phyloP scores from a whole-genome alignment of 2,888 invertebrate species.

The Bellardia bayeri region DNA sequence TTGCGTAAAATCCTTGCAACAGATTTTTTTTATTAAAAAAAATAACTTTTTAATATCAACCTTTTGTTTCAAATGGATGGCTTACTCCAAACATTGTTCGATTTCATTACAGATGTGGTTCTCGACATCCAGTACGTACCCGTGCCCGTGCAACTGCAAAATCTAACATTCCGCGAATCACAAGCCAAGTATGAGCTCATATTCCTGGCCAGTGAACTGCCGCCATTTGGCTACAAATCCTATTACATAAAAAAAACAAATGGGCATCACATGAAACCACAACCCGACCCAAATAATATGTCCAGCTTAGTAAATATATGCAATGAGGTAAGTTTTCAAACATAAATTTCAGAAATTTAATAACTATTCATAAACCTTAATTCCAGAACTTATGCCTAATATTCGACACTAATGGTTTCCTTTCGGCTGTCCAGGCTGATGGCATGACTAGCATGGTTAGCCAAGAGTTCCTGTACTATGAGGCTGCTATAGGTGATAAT shows the following conservation, averaged over 20 bases:
- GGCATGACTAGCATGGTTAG: conserved; percentile 81
- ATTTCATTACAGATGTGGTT: conserved; percentile 74
- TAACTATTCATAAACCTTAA: background rate
- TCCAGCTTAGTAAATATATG: conserved; percentile 81
- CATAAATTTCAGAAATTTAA: background rate
- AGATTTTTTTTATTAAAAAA: too few relatives aligned
- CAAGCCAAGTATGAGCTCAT: conserved; percentile 86
- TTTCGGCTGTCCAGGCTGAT: conserved; percentile 85
- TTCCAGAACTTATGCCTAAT: conserved; percentile 78
- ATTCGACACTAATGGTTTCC: conserved; percentile 87
- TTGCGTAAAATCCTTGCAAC: too few relatives aligned
- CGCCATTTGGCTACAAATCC: conserved; percentile 88
- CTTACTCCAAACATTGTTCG: background rate
- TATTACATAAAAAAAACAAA: conserved; percentile 84
- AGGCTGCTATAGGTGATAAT: conserved; percentile 88
- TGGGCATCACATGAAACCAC: conserved; percentile 67
- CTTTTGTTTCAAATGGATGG: too few relatives aligned
- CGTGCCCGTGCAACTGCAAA: conserved; percentile 86
- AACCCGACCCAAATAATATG: conserved; percentile 74
- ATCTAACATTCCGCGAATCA: conserved; percentile 86
- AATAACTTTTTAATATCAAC: too few relatives aligned
- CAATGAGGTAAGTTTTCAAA: conserved; percentile 80
- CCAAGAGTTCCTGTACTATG: conserved; percentile 91
- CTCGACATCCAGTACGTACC: conserved; percentile 86
- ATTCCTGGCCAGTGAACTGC: conserved; percentile 88